These are phyloP conservation scores for Neoascia interrupta DNA, from an alignment of 2,888 invertebrate species.

Conservation along the genomic window DNA sequence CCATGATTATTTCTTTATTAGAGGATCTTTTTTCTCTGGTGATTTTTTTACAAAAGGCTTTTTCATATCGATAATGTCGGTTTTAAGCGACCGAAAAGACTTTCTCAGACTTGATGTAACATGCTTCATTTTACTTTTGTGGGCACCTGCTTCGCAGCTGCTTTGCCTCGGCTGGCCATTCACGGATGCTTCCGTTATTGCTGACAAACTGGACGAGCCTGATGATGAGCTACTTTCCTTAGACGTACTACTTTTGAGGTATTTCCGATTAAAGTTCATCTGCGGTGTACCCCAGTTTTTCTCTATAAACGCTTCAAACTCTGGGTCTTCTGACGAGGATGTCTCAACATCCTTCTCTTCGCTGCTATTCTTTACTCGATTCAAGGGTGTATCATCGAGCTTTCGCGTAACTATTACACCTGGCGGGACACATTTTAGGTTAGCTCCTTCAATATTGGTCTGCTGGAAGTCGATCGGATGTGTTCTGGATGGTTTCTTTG, in stretches of 20 bases:
- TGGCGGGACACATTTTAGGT: slow-evolving; percentile 76
- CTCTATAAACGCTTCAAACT: slow-evolving; percentile 72
- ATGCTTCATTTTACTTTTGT: slow-evolving; percentile 76
- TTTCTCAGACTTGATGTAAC: slow-evolving; percentile 75
- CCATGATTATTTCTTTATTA: slow-evolving; percentile 64
- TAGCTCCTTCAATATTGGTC: slow-evolving; percentile 74
- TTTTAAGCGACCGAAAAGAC: slow-evolving; percentile 76
- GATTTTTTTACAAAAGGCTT: slow-evolving; percentile 74
- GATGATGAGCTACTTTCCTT: slow-evolving; percentile 71
- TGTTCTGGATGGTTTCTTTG: slow-evolving; percentile 44
- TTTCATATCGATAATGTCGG: slow-evolving; percentile 75
- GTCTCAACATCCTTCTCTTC: slow-evolving; percentile 7
- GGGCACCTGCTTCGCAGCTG: slow-evolving; percentile 22
- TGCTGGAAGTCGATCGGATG: slow-evolving; percentile 74
- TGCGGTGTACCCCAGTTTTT: slow-evolving; percentile 78
- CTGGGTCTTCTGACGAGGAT: slow-evolving; percentile 59
- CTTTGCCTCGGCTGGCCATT: neutral
- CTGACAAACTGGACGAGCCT: slow-evolving; percentile 25
- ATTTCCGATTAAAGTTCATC: slow-evolving; percentile 78
- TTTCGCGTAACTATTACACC: slow-evolving; percentile 76
- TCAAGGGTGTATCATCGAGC: slow-evolving; percentile 69
- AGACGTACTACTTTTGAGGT: slow-evolving; percentile 71
- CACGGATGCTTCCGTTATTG: slow-evolving; percentile 66
- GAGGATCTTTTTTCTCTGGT: slow-evolving; percentile 68
- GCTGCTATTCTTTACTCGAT: slow-evolving; percentile 11